Base-by-base conservation (phyloP, 2,888 invertebrate species). In the Trilocha varians region DNA sequence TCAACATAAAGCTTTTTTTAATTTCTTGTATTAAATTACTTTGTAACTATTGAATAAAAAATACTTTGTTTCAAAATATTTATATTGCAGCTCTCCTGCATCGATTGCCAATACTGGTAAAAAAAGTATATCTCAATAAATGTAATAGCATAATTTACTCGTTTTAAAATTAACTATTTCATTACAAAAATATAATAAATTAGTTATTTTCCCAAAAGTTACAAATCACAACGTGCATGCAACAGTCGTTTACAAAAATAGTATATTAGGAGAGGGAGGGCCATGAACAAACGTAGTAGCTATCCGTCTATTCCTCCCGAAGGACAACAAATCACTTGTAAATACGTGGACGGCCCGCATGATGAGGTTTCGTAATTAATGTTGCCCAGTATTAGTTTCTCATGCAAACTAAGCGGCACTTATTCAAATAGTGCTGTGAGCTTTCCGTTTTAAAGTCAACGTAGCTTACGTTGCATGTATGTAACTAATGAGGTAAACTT, bases 291-390 rank as follows among this genome's bases (percentile, higher is more conserved):
- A 32, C 17, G 35, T 42, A 38, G 32, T 32, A 42, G 32, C 40
- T 18, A 25, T 40, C 11, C 25, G 35, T 34, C 50, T 61, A 57
- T 56, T 54, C 51, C 53, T 53, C 65, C 57, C 59, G 40, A 17
- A 55, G 56, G 60, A 51, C 53, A 40, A 60, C 62, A 60, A 65
- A 62, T 62, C 62, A 62, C 57, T 50, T 55, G 51, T 55, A 52
- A 59, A 56, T 56, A 59, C 46, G 52, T 45, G 53, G 54, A 49
- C 48, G 49, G 49, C 49, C 53, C 51, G 49, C 60, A 56, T 57
- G 60, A 58, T 62, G 62, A 63, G 63, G 49, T 60, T 57, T 53
- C 46, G 59, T 59, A 64, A 62, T 60, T 52, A 60, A 61, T 60
- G 55, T 53, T 47, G 44, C 42, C 47, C 38, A 35, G 16, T 48